These are phyloP conservation scores for Podarcis cretensis DNA, from an alignment of 2,113 vertebrate genomes.

Conservation along the genomic window DNA sequence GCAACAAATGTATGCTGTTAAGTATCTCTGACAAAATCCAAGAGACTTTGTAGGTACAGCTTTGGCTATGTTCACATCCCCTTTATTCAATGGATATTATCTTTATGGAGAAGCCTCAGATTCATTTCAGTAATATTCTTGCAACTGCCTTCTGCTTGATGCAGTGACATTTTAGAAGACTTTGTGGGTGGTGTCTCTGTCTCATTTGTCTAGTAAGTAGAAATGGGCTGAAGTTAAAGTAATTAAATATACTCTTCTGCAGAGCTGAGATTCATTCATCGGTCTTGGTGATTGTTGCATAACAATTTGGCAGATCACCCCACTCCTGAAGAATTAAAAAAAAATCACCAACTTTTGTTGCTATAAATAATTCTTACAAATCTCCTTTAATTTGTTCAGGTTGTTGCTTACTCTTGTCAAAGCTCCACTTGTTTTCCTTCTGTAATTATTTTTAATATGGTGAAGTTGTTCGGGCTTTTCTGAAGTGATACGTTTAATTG, in stretches of 20 bases:
- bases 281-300: not conserved
- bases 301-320: not conserved
- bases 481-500: not conserved
- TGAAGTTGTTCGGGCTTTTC: not conserved
- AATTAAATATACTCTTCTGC: not conserved
- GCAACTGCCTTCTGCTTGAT: not conserved
- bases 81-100: not conserved
- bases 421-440: not conserved
- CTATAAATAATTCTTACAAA: slow-evolving; percentile 17
- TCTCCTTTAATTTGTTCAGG: slow-evolving; percentile 23
- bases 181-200: not conserved
- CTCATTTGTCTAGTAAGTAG: not conserved
- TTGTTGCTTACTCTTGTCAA: not conserved
- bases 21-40: not conserved
- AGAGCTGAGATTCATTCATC: not conserved
- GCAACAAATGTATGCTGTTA: not conserved
- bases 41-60: not conserved
- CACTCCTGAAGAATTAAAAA: not conserved
- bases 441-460: not conserved
- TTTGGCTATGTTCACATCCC: not conserved
- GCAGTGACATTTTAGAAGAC: not conserved
- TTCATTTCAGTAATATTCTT: not conserved
- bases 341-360: not conserved
- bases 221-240: not conserved
- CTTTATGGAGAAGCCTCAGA: not conserved